These are phyloP conservation scores for Lagocephalus sceleratus DNA, from an alignment of 2,797 vertebrate species.

Conservation along the genomic window DNA sequence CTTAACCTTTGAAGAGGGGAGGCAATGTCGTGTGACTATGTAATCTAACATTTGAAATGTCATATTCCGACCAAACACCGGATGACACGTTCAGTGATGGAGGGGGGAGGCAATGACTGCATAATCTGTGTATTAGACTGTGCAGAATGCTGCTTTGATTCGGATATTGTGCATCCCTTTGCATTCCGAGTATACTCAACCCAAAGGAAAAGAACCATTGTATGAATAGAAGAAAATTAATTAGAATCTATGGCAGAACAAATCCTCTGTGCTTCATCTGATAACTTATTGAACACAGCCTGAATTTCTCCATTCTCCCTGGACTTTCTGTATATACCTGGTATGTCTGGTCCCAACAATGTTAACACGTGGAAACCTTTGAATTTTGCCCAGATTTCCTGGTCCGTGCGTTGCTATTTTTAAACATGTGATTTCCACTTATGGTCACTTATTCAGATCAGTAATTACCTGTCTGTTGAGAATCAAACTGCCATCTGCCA, in stretches of 20 bases:
- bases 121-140: conserved; percentile 23
- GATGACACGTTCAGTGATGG: conserved; percentile 21
- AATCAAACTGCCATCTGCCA: conserved; percentile 47
- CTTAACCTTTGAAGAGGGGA: conserved; percentile 15
- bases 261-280: too few species aligned
- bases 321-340: not conserved
- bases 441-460: conserved; percentile 23
- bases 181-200: conserved; percentile 35
- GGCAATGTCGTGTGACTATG: conserved; percentile 12
- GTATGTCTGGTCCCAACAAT: not conserved
- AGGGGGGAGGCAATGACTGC: conserved; percentile 15
- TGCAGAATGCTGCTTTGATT: conserved; percentile 12
- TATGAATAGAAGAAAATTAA: not conserved
- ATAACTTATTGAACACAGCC: too few species aligned
- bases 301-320: not conserved
- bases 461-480: conserved; percentile 40
- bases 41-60: conserved; percentile 45
- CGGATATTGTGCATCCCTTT: conserved; percentile 13
- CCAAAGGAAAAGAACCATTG: conserved; percentile 25
- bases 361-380: not conserved
- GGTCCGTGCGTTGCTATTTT: not conserved
- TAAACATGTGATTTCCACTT: conserved; percentile 6
- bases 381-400: not conserved
- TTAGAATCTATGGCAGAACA: too few species aligned
- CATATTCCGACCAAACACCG: conserved; percentile 34